Evolutionary conservation across 1,140 invertebrate species (phyloP).

Genomic region (Callitettix versicolor): DNA sequence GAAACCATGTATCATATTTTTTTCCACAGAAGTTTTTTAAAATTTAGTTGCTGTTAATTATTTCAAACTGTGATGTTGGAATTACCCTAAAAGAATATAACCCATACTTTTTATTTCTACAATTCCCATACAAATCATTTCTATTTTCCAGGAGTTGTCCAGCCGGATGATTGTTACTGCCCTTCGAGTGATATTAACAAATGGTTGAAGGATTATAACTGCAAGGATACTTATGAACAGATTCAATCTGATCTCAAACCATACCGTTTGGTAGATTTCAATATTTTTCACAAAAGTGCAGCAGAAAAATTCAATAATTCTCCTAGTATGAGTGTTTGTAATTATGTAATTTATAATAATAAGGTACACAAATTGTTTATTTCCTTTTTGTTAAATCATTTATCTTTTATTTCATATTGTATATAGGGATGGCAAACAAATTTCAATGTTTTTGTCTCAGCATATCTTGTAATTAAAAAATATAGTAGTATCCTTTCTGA

Average conservation of each 20-base stretch:
- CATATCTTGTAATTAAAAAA: neutral
- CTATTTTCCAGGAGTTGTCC: slow-evolving; percentile 48
- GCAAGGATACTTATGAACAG: slow-evolving; percentile 52
- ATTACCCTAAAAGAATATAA: too few species aligned
- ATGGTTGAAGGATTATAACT: slow-evolving; percentile 60
- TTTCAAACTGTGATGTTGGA: too few species aligned
- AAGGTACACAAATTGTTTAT: slow-evolving; percentile 37
- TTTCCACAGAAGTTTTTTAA: too few species aligned
- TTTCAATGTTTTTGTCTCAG: too few species aligned
- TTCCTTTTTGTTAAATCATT: too few species aligned
- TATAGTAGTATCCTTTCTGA: neutral
- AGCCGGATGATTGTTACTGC: slow-evolving; percentile 79
- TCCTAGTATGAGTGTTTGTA: slow-evolving; percentile 74
- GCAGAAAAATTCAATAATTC: slow-evolving; percentile 55
- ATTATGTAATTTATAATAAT: slow-evolving; percentile 81
- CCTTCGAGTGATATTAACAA: slow-evolving; percentile 48
- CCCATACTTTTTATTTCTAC: too few species aligned
- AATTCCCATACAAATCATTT: slow-evolving; percentile 3
- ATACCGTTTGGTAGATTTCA: slow-evolving; percentile 65
- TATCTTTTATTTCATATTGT: too few species aligned
- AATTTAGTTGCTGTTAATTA: too few species aligned
- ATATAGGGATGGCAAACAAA: too few species aligned
- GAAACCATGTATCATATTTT: too few species aligned
- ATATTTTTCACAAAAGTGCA: slow-evolving; percentile 49
- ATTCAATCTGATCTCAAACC: slow-evolving; percentile 61